Evolutionary conservation across 2,113 vertebrate species (phyloP), one percentile per base, ranked within the genome.

Genomic region (Microcebus tavaratra): DNA sequence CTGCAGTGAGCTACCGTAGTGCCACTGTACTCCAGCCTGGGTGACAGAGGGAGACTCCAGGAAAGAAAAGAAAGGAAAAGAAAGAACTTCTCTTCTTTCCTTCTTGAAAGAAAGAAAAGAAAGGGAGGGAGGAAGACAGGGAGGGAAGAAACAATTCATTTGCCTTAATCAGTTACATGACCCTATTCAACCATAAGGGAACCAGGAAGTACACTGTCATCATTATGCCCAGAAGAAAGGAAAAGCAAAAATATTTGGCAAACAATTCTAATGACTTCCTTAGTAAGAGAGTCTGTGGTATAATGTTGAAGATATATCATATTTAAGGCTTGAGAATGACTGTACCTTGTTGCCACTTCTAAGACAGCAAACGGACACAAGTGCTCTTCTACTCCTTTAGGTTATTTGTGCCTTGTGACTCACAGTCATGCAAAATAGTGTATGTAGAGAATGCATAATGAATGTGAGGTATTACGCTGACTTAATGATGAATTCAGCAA

Each of bases 231-330:
- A 91, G 94, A 78, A 85, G 45, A 78, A 31, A 87, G 25, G 17
- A 86, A 48, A 96, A 90, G 5, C 27, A n/a, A 65, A 84, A 79
- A 72, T 61, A 91, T 31, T 76, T 96, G 82, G n/a, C 50, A 96
- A 91, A 91, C 57, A 76, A 75, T 55, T 76, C n/a, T 36, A 72
- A 72, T 25, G 48, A 83, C 63, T 70, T 95, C 53, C 36, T 82
- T 3, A 4, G 29, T 84, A 80, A 80, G 34, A 85, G 55, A 55
- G 3, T 4, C 55, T 39, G n/a, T 87, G 59, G 90, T 53, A 82
- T 82, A 42, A 68, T 70, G 45, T 42, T 63, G 59, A 89, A 88
- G n/a, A 20, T 67, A 4, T 48, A 63, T 83, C 42, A 65, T 8
- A 82, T 39, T 65, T 85, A 45, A 95, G 17, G 27, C 72, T 63